Evolutionary conservation across 2,888 invertebrate genomes (phyloP).

Genomic region (Andrena camellia): DNA sequence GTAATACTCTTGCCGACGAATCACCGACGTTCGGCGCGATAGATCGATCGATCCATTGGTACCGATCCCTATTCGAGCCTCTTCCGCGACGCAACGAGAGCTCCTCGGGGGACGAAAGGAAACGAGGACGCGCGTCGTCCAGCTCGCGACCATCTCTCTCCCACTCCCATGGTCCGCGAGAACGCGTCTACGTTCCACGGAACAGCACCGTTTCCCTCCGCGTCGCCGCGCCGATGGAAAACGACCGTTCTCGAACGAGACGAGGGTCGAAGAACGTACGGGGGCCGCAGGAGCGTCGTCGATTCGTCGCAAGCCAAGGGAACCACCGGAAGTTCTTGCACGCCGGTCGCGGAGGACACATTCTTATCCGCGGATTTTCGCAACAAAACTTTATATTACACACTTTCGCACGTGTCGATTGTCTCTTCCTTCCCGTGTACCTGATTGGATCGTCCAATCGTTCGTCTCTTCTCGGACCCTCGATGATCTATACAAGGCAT

Average conservation of each 20-base stretch:
- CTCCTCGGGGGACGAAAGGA: constrained; percentile 4
- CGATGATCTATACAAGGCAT: neutral
- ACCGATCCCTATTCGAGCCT: neutral
- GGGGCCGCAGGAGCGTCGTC: constrained; percentile 44
- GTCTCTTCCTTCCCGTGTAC: neutral
- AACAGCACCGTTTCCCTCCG: neutral
- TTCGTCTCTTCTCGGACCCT: constrained; percentile 5
- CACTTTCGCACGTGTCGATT: neutral
- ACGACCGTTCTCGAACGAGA: constrained; percentile 16
- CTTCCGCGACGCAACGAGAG: constrained; percentile 5
- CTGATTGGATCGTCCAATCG: neutral
- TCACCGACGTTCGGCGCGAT: neutral
- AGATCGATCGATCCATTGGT: neutral
- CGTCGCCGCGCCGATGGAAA: neutral
- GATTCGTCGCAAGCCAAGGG: constrained; percentile 52
- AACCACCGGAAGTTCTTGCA: neutral
- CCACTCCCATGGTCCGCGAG: neutral
- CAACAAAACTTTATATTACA: neutral
- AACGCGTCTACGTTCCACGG: neutral
- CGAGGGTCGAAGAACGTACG: constrained; percentile 19
- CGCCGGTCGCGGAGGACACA: neutral
- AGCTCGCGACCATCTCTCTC: neutral
- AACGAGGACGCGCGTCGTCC: constrained; percentile 8
- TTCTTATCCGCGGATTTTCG: neutral
- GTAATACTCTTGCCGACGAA: constrained; percentile 3